These are phyloP conservation scores for Venustaconcha ellipsiformis DNA, from an alignment of 1,140 invertebrate species.

Conservation along the genomic window DNA sequence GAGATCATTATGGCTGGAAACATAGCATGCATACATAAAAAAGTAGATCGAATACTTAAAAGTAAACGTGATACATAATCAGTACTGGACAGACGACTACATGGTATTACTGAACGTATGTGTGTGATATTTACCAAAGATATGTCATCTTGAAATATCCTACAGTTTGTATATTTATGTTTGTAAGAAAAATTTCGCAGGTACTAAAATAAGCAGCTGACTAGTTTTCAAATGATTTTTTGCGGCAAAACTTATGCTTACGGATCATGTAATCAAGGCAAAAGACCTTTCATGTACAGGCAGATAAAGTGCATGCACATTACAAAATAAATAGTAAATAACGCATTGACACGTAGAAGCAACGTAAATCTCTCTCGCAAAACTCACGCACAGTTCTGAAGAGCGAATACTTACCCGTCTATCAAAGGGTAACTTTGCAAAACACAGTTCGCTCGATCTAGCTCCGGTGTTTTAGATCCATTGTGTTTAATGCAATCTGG, in stretches of 20 bases:
- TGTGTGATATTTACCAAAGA: not conserved
- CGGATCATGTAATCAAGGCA: not conserved
- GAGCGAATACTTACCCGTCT: conserved; percentile 74
- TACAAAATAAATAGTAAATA: not conserved
- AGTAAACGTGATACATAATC: too few species aligned
- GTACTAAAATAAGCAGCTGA: not conserved
- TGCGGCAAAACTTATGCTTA: not conserved
- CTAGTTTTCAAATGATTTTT: not conserved
- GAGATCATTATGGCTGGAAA: conserved; percentile 87
- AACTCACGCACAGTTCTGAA: not conserved
- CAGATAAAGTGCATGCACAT: not conserved
- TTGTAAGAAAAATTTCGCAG: not conserved
- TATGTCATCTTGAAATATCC: not conserved
- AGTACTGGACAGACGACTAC: not conserved
- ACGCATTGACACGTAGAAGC: not conserved
- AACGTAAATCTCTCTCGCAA: not conserved
- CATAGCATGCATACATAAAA: conserved; percentile 4
- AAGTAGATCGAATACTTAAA: not conserved
- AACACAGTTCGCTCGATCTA: conserved; percentile 71
- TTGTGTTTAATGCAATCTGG: not conserved
- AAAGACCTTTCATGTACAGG: not conserved
- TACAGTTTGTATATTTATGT: too few species aligned
- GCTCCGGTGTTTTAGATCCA: conserved; percentile 26
- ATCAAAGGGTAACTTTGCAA: conserved; percentile 76
- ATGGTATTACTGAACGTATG: not conserved